A percentile compares a stretch with the other conserved stretches of the same genome.
phyloP scores from a whole-genome alignment of 2,888 invertebrate genomes.

The Leucophenga maculata region DNA sequence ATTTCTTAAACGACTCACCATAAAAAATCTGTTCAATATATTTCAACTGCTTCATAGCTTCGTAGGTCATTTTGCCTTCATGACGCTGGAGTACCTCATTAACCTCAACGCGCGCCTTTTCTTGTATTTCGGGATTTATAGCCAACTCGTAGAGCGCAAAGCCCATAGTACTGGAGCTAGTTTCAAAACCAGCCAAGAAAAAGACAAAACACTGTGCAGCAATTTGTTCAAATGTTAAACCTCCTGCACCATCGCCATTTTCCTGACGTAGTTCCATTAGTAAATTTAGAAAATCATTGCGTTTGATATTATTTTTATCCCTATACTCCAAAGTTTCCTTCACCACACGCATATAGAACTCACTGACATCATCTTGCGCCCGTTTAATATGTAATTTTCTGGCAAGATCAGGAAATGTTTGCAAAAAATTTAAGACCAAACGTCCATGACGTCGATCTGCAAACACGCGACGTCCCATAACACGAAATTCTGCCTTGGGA shows the following conservation, averaged over 20 bases:
- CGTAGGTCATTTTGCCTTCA: conserved; percentile 56
- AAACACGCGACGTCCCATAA: conserved; percentile 58
- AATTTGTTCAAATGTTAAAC: conserved; percentile 73
- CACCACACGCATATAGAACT: conserved; percentile 65
- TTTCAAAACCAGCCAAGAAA: conserved; percentile 75
- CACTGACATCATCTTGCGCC: conserved; percentile 52
- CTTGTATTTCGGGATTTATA: conserved; percentile 57
- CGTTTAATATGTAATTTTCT: conserved; percentile 52
- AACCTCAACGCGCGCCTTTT: conserved; percentile 55
- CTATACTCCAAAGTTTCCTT: conserved; percentile 69
- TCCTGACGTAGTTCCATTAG: conserved; percentile 72
- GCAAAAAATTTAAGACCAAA: conserved; percentile 45
- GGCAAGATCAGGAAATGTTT: conserved; percentile 52
- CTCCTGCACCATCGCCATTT: conserved; percentile 32
- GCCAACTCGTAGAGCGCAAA: conserved; percentile 68
- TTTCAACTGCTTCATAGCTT: conserved; percentile 55
- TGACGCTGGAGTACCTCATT: conserved; percentile 48
- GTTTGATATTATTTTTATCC: conserved; percentile 62
- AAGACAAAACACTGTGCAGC: conserved; percentile 75
- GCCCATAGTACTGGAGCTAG: conserved; percentile 73
- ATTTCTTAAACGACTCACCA: conserved; percentile 61
- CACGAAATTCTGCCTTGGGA: conserved; percentile 68
- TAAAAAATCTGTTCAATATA: conserved; percentile 58
- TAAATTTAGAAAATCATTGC: conserved; percentile 74
- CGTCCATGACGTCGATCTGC: conserved; percentile 47